These are phyloP conservation scores for Hydriomena furcata DNA, from an alignment of 2,888 invertebrate species.

Conservation along the genomic window DNA sequence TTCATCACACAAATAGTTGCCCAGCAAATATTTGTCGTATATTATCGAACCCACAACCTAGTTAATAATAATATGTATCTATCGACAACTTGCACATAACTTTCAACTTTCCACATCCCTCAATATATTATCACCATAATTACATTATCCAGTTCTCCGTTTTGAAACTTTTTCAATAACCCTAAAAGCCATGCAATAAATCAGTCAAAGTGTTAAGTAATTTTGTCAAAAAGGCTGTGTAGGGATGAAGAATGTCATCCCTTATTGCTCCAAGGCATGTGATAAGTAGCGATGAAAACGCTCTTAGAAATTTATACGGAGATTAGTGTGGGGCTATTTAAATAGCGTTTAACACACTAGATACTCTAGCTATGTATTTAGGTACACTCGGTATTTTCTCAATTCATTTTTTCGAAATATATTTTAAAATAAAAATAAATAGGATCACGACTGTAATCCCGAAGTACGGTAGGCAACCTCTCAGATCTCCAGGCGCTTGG, in stretches of 20 bases:
- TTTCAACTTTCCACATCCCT: conserved; percentile 2
- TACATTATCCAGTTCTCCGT: background rate
- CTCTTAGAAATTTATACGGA: conserved; percentile 29
- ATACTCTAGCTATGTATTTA: too few species aligned
- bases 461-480: too few species aligned
- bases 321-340: conserved; percentile 23
- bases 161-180: conserved; percentile 22
- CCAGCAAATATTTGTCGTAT: too few species aligned
- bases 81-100: background rate
- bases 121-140: background rate
- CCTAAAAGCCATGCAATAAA: conserved; percentile 18
- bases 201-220: conserved; percentile 23
- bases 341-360: conserved; percentile 1
- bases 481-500: too few species aligned
- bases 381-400: too few species aligned
- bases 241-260: conserved; percentile 8
- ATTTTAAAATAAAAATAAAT: too few species aligned
- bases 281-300: conserved; percentile 28
- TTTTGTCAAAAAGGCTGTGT: conserved; percentile 21
- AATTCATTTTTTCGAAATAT: too few species aligned
- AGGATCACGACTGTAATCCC: too few species aligned
- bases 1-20: too few species aligned
- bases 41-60: too few species aligned
- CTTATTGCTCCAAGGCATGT: conserved; percentile 26
- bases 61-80: too few species aligned